A percentile compares a stretch with the other conserved stretches of the same genome.
Conservation (phyloP, 2,113 vertebrate genomes). For the Pelecanus crispus region DNA sequence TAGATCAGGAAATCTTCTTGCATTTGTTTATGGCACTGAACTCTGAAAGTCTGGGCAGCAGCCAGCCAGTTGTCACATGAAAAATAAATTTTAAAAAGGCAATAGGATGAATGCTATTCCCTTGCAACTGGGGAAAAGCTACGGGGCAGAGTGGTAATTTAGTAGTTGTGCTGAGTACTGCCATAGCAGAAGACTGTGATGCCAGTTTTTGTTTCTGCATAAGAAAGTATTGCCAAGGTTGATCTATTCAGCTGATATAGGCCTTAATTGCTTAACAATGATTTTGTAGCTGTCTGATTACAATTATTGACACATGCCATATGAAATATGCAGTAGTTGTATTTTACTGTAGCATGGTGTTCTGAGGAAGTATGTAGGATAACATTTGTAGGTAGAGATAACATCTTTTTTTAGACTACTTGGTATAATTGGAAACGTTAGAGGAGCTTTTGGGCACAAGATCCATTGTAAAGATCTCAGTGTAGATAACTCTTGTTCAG, state of each 20-base stretch:
- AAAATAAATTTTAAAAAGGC: neutral
- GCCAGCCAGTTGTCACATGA: neutral
- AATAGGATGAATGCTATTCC: neutral
- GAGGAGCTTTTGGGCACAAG: neutral
- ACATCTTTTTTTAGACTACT: neutral
- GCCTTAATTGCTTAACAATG: neutral
- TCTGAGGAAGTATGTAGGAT: neutral
- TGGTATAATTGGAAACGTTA: neutral
- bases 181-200: neutral
- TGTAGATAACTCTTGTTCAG: neutral
- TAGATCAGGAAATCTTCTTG: neutral
- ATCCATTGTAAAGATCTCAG: neutral
- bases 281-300: neutral
- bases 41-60: neutral
- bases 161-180: neutral
- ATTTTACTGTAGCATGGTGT: neutral
- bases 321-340: neutral
- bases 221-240: neutral
- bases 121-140: neutral
- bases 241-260: neutral
- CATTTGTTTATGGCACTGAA: neutral
- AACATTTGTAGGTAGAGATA: neutral
- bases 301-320: neutral
- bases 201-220: neutral
- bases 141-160: neutral